Evolutionary conservation across 2,797 vertebrate genomes (phyloP).

Genomic region (Phylloscopus collybita): DNA sequence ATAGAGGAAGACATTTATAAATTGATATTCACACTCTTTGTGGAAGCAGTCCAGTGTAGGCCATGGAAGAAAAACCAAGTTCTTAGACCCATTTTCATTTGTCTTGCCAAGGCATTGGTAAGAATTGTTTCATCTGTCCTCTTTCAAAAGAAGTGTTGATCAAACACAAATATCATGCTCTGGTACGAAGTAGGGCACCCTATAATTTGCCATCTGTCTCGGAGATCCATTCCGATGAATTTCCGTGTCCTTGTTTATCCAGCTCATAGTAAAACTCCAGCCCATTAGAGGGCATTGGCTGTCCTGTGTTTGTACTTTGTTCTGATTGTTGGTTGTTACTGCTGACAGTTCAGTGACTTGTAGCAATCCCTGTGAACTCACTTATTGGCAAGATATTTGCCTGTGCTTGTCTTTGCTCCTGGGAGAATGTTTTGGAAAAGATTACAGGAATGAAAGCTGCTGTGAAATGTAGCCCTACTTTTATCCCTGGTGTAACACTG

Average conservation of each 20-base stretch:
- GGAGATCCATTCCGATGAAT: not conserved
- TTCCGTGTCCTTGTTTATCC: not conserved
- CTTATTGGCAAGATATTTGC: constrained; percentile 62
- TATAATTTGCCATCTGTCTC: not conserved
- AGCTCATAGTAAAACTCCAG: not conserved
- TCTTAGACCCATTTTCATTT: not conserved
- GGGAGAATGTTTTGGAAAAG: constrained; percentile 54
- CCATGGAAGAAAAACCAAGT: not conserved
- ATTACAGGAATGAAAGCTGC: constrained; percentile 44
- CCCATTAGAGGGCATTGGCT: constrained; percentile 59
- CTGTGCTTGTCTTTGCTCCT: constrained; percentile 54
- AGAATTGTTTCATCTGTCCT: not conserved
- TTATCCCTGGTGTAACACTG: constrained; percentile 31
- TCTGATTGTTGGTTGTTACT: constrained; percentile 5
- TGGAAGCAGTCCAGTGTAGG: not conserved
- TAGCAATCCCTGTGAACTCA: constrained; percentile 60
- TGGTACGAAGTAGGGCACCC: not conserved
- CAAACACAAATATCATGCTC: not conserved
- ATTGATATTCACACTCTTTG: not conserved
- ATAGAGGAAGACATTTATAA: not conserved
- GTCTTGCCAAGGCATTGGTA: not conserved
- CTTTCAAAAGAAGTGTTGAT: not conserved
- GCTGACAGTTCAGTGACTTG: constrained; percentile 39
- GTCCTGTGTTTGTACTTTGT: constrained; percentile 10
- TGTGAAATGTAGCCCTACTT: constrained; percentile 43